Conservation (phyloP, 2,797 vertebrate genomes). For the Peromyscus nudipes region DNA sequence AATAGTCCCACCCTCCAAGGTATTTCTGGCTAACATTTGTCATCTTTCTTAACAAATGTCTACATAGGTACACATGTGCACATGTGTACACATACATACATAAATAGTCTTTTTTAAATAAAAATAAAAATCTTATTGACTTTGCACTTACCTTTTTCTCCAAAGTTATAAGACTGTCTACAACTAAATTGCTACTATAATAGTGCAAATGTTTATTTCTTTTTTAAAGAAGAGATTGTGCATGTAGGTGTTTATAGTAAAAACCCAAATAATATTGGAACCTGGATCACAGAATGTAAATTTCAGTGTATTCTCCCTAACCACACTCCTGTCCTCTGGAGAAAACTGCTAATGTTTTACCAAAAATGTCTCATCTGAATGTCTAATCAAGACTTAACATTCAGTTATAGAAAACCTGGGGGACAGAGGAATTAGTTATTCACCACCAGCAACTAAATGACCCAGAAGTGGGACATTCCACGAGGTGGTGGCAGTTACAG, state of each 20-base stretch:
- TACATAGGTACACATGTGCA: neutral
- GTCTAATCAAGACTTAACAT: slow-evolving; percentile 40
- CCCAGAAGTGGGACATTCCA: neutral
- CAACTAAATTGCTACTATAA: neutral
- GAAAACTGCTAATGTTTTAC: slow-evolving; percentile 28
- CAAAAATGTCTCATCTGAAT: slow-evolving; percentile 42
- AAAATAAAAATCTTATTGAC: neutral
- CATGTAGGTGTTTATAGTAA: neutral
- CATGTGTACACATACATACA: neutral
- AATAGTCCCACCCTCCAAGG: neutral
- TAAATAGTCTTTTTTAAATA: neutral
- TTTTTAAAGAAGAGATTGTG: neutral
- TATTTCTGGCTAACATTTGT: neutral
- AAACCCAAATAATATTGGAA: slow-evolving; percentile 37
- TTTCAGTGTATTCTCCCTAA: slow-evolving; percentile 3
- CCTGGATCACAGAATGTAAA: slow-evolving; percentile 35
- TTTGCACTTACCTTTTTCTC: neutral
- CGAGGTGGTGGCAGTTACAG: neutral
- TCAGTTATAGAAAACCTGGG: neutral
- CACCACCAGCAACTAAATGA: neutral
- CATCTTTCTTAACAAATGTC: slow-evolving; percentile 9
- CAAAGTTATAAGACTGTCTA: neutral
- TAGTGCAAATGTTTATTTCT: neutral
- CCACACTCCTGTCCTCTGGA: neutral
- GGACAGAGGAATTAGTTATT: neutral